Base-by-base conservation (phyloP, 2,113 vertebrate genomes). In the Lycocorax pyrrhopterus region DNA sequence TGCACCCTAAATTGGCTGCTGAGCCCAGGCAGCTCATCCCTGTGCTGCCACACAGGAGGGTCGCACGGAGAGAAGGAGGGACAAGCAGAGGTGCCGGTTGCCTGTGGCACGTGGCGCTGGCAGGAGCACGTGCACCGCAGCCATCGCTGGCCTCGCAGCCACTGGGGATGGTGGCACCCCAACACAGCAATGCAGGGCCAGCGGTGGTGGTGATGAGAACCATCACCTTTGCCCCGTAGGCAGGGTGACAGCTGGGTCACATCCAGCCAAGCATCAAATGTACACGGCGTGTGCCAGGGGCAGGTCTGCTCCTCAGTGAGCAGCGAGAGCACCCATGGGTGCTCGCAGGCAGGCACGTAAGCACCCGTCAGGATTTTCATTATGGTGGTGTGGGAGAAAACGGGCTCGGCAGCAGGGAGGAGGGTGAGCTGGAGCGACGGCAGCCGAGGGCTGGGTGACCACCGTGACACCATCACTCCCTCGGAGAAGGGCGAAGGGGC, bases 1-100 rank as follows among this genome's bases (percentile, higher is more conserved):
- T 0, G 2, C 15, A 21, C 33, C 69, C 60, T 23, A 32, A 41
- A 39, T 5, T 0, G 1, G 29, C 39, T 23, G 80, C 58, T 6
- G 39, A 68, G 39, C 9, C 47, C 29, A 0, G 44, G 75, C 26
- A 32, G 78, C 39, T 75, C 20, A 1, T 7, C 32, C 41, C 21
- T 1, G 8, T 0, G 14, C 35, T 16, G 13, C 6, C 60, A 26
- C 32, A 9, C 13, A 7, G 32, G 1, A 1, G 66, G 71, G 68
- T 69, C 52, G 35, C 68, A 41, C 5, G 4, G 32, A 6, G 39
- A 58, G 9, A 7, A 37, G 19, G 20, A 49, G 69, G 59, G 52
- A 72, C 1, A 1, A 2, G 9, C 3, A 14, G 64, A 74, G 37
- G 49, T 4, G 22, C 41, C 2, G 1, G 47, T 1, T 18, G 43